Base-by-base conservation (phyloP, 2,888 invertebrate species). In the Scaptomyza reducta region DNA sequence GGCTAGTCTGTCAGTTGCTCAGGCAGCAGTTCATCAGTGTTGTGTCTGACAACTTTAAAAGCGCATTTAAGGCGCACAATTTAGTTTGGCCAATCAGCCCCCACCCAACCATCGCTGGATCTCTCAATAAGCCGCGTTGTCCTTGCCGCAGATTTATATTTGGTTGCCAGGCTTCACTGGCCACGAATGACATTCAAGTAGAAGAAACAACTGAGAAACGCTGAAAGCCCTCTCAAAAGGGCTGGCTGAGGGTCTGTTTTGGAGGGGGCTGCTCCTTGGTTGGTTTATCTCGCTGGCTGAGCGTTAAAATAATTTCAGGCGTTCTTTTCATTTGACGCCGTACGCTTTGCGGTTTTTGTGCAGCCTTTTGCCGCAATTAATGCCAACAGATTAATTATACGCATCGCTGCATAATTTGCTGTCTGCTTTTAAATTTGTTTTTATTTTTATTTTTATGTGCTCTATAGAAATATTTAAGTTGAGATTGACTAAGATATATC, bases 301-400 rank as follows among this genome's bases (percentile, higher is more conserved):
- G 85, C 79, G 71, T 83, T 76, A 70, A 87, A 78, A 81, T 87
- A 84, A 80, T 76, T 70, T 69, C 76, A 51, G 75, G 76, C 67
- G 59, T 68, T 71, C 40, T 63, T 65, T 66, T 66, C 46, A 59
- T 61, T 53, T 57, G 55, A 41, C 35, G 46, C 49, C 47, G 46
- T 33, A 18, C 57, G n/a, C 35, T 59, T 33, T 54, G 61, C 42
- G 46, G 42, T 56, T 53, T 58, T 40, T 58, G 51, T 75, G 66
- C 71, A 74, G 77, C 79, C 87, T 66, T 78, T 80, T 87, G 75
- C 86, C 79, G 73, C 84, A 84, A 84, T 84, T 84, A 84, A 84
- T 87, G 88, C 84, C 70, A 77, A 85, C 77, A 87, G 88, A 84
- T 84, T 84, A 84, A 87, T 84, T 84, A 82, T 82, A 84, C 84